These are phyloP conservation scores for Botia kubotai DNA, from an alignment of 2,797 vertebrate species.

Conservation along the genomic window DNA sequence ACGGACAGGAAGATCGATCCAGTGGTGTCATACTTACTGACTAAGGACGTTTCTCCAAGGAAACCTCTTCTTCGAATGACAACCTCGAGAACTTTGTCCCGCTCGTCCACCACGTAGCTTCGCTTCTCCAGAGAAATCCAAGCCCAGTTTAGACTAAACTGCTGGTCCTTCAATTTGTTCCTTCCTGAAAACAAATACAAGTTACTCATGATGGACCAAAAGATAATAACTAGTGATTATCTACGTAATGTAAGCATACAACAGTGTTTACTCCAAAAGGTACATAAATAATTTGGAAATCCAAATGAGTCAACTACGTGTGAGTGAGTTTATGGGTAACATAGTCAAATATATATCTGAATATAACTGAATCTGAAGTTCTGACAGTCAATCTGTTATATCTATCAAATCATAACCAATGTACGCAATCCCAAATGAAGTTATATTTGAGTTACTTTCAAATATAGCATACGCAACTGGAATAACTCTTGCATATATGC, in stretches of 20 bases:
- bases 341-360: neutral
- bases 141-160: constrained; percentile 90
- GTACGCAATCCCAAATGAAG: neutral
- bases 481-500: constrained; percentile 2
- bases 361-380: neutral
- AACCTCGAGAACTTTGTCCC: constrained; percentile 86
- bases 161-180: constrained; percentile 87
- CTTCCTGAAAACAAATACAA: constrained; percentile 79
- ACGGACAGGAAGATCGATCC: neutral
- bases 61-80: constrained; percentile 89
- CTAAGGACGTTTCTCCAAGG: constrained; percentile 93
- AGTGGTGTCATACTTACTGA: constrained; percentile 81
- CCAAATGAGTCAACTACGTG: neutral
- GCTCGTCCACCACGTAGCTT: constrained; percentile 89
- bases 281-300: too few relatives aligned
- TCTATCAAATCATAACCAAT: neutral
- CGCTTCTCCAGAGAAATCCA: constrained; percentile 94
- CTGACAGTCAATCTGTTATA: neutral
- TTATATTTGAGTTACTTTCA: neutral
- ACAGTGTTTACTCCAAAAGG: too few relatives aligned
- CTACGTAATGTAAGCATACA: neutral
- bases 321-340: neutral
- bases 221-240: neutral
- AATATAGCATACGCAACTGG: neutral
- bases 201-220: neutral